Evolutionary conservation across 2,888 invertebrate genomes (phyloP).

Genomic region (Eutolmus rufibarbis): DNA sequence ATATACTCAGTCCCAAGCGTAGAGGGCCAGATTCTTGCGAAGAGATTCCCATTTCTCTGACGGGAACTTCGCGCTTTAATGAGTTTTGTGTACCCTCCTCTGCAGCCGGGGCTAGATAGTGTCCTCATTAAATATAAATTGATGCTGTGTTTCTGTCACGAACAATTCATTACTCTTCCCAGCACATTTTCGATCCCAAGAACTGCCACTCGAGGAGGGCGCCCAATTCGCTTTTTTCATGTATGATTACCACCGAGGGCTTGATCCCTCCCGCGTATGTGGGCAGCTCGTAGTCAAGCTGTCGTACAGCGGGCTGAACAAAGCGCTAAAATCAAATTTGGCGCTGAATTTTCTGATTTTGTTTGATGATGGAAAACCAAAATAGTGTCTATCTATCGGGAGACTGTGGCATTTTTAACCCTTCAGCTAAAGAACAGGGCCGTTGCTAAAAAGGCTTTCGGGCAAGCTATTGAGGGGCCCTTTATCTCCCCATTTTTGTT

Average conservation of each 20-base stretch:
- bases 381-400: too few species aligned
- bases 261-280: background rate
- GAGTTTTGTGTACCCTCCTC: background rate
- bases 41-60: background rate
- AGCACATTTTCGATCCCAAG: background rate
- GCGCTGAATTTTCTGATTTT: background rate
- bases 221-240: background rate
- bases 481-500: too few species aligned
- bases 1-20: background rate
- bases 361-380: too few species aligned
- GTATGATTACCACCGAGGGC: background rate
- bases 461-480: too few species aligned
- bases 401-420: too few species aligned
- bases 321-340: background rate
- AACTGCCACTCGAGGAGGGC: background rate
- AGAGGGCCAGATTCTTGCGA: background rate
- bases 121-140: slow-evolving; percentile 28
- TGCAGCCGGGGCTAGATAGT: background rate
- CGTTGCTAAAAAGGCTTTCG: too few species aligned
- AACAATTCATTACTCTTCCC: slow-evolving; percentile 8
- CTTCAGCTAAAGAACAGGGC: too few species aligned
- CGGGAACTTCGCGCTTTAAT: background rate
- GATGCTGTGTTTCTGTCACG: slow-evolving; percentile 13
- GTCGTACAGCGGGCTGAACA: background rate
- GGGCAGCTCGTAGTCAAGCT: background rate